A percentile compares a stretch with the other conserved stretches of the same genome.
These are phyloP conservation scores for Catostomus latipinnis DNA, from an alignment of 2,797 vertebrate species.

Conservation along the genomic window DNA sequence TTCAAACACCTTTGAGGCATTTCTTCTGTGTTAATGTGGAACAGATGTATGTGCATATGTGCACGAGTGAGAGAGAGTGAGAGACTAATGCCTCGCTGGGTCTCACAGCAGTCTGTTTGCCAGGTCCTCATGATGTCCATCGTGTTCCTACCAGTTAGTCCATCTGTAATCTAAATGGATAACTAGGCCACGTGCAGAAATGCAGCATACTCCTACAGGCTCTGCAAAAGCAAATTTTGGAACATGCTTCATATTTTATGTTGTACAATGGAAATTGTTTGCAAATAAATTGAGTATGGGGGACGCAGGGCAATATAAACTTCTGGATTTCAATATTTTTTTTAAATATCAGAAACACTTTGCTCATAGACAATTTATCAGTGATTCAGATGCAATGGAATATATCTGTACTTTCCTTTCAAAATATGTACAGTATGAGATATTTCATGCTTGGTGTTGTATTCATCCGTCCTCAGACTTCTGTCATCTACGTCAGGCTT, in stretches of 20 bases:
- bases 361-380: conserved; percentile 27
- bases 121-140: conserved; percentile 34
- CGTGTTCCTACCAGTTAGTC: conserved; percentile 19
- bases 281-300: neutral
- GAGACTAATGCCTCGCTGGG: neutral
- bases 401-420: conserved; percentile 29
- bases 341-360: conserved; percentile 40
- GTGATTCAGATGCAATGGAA: conserved; percentile 37
- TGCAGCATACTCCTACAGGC: neutral
- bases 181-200: neutral
- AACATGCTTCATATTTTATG: conserved; percentile 17
- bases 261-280: neutral
- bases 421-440: conserved; percentile 27
- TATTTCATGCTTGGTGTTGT: conserved; percentile 36
- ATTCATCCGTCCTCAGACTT: conserved; percentile 18
- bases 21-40: conserved; percentile 48
- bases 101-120: conserved; percentile 23
- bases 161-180: neutral
- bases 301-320: neutral
- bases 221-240: neutral
- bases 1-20: conserved; percentile 48
- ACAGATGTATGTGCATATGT: conserved; percentile 46
- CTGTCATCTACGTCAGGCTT: conserved; percentile 41
- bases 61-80: conserved; percentile 10
- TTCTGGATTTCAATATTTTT: conserved; percentile 32